Base-by-base conservation (phyloP, 2,113 vertebrate species). In the Eudyptes chrysolophus region DNA sequence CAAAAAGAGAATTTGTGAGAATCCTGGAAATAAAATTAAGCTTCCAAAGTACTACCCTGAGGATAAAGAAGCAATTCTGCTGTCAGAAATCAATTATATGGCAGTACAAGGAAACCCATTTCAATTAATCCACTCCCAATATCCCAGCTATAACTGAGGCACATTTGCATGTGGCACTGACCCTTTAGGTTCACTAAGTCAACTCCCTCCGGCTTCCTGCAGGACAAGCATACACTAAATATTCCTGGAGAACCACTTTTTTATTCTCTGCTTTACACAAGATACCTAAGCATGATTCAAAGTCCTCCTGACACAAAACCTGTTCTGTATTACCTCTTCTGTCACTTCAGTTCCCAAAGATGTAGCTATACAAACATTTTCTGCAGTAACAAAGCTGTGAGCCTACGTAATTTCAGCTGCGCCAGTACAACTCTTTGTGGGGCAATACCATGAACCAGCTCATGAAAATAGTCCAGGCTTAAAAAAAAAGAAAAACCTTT, bases 41-140 rank as follows among this genome's bases (percentile, higher is more conserved):
- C 54, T 89, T 87, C 72, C 27, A 32, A 90, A 89, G 61, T 38
- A 75, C 51, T 48, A 70, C 68, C 76, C 83, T 30, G 30, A 96
- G 84, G 80, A 71, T 32, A 84, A 95, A 89, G 61, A 76, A 91
- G 62, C 49, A 93, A 76, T 87, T 85, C 72, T 83, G 36, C 27
- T 80, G 40, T 46, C 85, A 79, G 62, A 95, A 89, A 91, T 89
- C 95, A 91, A 84, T 94, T 79, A 82, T 32, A 71, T 12, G 36
- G 65, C 78, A 89, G 40, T 71, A 71, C 21, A 81, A 89, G 61
- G 58, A 96, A 95, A 82, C 49, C 30, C 48, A 34, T 76, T 86
- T 90, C 86, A 90, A 82, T 87, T 84, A 92, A 92, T 62, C 46
- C 55, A 51, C 49, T 93, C 49, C 62, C 62, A 86, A 38, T 62